Evolutionary conservation across 2,113 vertebrate genomes (phyloP).

Genomic region (Hoplias malabaricus): DNA sequence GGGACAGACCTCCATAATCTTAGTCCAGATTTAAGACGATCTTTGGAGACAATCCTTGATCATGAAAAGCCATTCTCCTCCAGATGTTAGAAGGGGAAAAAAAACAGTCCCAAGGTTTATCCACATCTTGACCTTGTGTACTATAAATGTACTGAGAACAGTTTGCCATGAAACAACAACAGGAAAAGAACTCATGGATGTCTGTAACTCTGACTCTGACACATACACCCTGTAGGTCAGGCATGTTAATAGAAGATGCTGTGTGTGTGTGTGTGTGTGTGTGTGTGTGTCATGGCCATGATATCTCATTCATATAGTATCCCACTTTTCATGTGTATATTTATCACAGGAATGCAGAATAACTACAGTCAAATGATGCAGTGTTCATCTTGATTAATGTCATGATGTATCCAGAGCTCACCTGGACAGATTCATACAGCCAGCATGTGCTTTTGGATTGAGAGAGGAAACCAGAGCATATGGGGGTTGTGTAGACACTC

Average conservation of each 20-base stretch:
- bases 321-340: no score
- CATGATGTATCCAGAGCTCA: no score
- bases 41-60: conserved; percentile 38
- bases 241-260: background rate
- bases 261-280: background rate
- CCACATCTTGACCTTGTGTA: conserved; percentile 9
- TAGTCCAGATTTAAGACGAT: conserved; percentile 31
- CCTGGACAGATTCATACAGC: no score
- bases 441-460: no score
- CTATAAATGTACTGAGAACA: conserved; percentile 34
- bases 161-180: conserved; percentile 22
- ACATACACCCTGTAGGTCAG: conserved; percentile 21
- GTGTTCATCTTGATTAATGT: no score
- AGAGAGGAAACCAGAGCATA: no score
- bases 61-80: conserved; percentile 36
- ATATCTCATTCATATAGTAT: background rate
- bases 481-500: no score
- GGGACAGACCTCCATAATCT: conserved; percentile 31
- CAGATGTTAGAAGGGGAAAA: conserved; percentile 36
- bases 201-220: conserved; percentile 11
- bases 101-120: conserved; percentile 23
- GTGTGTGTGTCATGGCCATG: background rate
- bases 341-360: no score
- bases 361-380: no score
- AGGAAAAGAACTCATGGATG: conserved; percentile 9